Evolutionary conservation across 2,113 vertebrate species (phyloP).

Genomic region (Rhinichthys klamathensis): DNA sequence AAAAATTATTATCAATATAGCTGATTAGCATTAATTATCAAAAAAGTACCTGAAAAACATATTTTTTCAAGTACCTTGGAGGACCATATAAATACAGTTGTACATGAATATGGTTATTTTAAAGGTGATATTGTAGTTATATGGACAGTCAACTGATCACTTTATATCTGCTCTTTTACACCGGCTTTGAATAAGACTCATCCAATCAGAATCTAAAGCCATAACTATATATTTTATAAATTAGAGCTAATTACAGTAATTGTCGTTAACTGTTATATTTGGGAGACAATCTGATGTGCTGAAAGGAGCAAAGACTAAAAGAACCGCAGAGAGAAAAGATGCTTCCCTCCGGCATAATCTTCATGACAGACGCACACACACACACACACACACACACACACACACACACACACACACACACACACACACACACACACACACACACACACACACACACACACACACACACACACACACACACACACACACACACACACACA

Average conservation of each 20-base stretch:
- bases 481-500: slow-evolving; percentile 6
- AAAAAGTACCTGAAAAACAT: neutral
- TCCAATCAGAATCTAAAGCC: neutral
- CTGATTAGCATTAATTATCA: neutral
- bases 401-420: neutral
- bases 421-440: neutral
- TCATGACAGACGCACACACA: slow-evolving; percentile 6
- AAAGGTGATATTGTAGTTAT: neutral
- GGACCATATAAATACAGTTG: neutral
- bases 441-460: neutral
- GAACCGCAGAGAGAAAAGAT: neutral
- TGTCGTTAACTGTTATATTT: slow-evolving; percentile 13
- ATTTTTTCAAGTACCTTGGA: neutral
- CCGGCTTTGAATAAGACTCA: neutral
- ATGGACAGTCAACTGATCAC: neutral
- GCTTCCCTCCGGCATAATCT: slow-evolving; percentile 8
- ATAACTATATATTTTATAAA: slow-evolving; percentile 11
- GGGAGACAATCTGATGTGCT: slow-evolving; percentile 8
- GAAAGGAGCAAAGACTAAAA: slow-evolving; percentile 1
- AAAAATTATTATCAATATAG: neutral
- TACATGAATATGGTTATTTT: neutral
- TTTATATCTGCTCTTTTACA: neutral
- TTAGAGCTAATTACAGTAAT: slow-evolving; percentile 32
- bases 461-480: neutral
- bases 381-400: slow-evolving; percentile 1